Evolutionary conservation across 2,888 invertebrate genomes (phyloP).

Genomic region (Keiferia lycopersicella): DNA sequence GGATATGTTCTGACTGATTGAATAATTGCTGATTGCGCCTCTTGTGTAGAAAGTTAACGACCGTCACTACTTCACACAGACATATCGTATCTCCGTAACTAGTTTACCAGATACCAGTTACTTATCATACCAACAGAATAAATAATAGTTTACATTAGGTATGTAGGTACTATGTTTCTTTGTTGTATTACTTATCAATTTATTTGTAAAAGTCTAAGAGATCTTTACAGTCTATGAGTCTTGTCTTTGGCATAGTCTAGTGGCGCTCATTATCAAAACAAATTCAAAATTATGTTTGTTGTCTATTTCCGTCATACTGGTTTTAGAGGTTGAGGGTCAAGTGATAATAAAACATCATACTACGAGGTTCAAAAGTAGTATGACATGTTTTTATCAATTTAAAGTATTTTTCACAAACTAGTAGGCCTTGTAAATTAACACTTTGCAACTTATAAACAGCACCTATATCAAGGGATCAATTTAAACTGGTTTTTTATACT

Average conservation of each 20-base stretch:
- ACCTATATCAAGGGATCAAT: too few relatives aligned
- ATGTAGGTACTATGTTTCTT: not conserved
- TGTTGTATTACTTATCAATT: not conserved
- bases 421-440: too few relatives aligned
- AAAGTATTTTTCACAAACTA: too few relatives aligned
- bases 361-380: not conserved
- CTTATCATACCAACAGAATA: too few relatives aligned
- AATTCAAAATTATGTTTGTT: too few relatives aligned
- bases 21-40: not conserved
- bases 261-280: not conserved
- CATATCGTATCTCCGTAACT: not conserved
- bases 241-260: not conserved
- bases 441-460: too few relatives aligned
- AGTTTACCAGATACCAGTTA: not conserved
- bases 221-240: too few relatives aligned
- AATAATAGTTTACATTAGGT: too few relatives aligned
- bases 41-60: constrained; percentile 13
- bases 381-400: too few relatives aligned
- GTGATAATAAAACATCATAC: not conserved
- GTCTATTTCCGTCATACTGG: constrained; percentile 7
- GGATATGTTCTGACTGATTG: not conserved
- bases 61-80: not conserved
- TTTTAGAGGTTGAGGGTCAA: constrained; percentile 2
- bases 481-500: too few relatives aligned
- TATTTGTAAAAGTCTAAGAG: too few relatives aligned